Evolutionary conservation across 2,888 invertebrate genomes (phyloP), one percentile per base, ranked within the genome.

Genomic region (Cephus pulcher): DNA sequence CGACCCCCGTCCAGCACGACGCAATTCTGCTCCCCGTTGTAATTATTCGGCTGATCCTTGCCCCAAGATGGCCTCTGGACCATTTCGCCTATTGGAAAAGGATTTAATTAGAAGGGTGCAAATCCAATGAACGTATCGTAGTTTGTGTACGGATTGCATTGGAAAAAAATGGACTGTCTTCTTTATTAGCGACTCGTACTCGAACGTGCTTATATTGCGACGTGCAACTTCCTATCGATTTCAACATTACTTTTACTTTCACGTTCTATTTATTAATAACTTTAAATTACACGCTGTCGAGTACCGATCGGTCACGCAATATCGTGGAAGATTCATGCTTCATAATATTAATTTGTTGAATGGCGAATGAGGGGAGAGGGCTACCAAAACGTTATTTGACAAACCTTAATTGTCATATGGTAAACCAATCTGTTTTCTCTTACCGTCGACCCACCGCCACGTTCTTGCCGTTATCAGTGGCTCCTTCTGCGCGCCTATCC

Each of bases 1-100:
- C 97, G 94, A 0, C 97, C 97, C 1, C 98, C 98, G 89, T 98
- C 98, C 83, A 98, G 93, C 23, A 98, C 97, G n/a, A 96, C 97
- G 92, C 98, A 98, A 91, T 98, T 98, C 91, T 98, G 98, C 88
- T 98, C 97, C 0, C 98, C 97, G 90, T 98, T 98, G 93, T 98
- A 98, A 90, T 98, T 98, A 91, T 98, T 98, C 0, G 98, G 98
- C 89, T 98, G 98, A 88, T 98, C 98, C 90, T 97, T 97, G 76
- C 97, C 98, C 98, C 98, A 98, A 0, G 96, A 94, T 6, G 97
- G 97, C 86, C 95, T 95, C 11, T 94, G 94, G 12, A 97, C 96
- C 76, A 95, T 92, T 86, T 96, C 96, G 74, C 97, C 97, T 97
- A 86, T 9, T 79, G 68, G 34, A 15, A 74, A 71, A 23, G 75